Evolutionary conservation across 1,140 invertebrate species (phyloP), one percentile per base, ranked within the genome.

Genomic region (Delia radicum): DNA sequence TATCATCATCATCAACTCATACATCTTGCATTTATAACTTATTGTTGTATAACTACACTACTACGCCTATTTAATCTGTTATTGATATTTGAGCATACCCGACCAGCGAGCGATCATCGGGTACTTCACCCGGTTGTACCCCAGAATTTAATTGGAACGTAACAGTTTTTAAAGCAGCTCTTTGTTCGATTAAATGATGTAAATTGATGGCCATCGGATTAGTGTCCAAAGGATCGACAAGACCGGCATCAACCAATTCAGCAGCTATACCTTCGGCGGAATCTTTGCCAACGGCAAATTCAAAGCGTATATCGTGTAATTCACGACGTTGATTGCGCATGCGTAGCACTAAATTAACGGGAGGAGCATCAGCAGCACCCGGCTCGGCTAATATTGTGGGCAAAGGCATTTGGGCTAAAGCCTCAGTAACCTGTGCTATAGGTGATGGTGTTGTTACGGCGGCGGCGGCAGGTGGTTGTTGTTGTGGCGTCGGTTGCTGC

Each of bases 41-140:
- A 42, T 42, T 42, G 37, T 42, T 42, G 37, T 42, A 42, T 10
- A 33, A 42, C 37, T 42, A 42, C 37, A 42, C 37, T 42, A 42
- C 37, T 42, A 42, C n/a, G 10, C 3, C n/a, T 29, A 42, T 76
- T 88, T 90, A 96, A 88, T 96, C 94, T 21, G 93, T 93, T 82
- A 97, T 93, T 46, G 96, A 97, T 79, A 99, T 93, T 89, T 99
- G 96, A 85, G 98, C 98, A 90, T 94, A 99, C 81, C 97, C 98
- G 83, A 98, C 92, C 75, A 99, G 89, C 10, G 96, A 93, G 80
- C 96, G 96, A 85, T 99, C 97, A 88, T 98, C 97, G 18, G 94
- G 92, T 26, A 93, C 90, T 90, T 98, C 96, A 81, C 93, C 94
- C 24, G 90, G 89, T 77, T 91, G 92, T 79, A 92, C 91, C 74